Conservation (phyloP, 2,888 invertebrate species). For the Watsonalla binaria region DNA sequence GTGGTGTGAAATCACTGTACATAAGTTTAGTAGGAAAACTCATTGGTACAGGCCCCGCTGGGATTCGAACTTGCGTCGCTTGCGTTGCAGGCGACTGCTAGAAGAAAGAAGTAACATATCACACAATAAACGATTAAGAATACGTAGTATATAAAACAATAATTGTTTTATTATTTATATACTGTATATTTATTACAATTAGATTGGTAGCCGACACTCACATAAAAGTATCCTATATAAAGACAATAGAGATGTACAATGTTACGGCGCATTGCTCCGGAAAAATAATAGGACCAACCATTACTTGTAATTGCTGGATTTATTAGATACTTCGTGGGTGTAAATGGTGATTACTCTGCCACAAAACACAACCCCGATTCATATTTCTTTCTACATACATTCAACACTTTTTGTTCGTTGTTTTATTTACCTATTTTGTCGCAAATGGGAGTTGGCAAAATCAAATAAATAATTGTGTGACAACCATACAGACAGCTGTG, state of each 20-base stretch:
- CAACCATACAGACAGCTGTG: too few relatives aligned
- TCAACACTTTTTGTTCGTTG: not conserved
- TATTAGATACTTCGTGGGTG: not conserved
- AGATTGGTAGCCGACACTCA: slow-evolving; percentile 17
- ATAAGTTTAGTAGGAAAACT: too few relatives aligned
- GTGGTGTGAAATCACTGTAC: too few relatives aligned
- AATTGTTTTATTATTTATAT: too few relatives aligned
- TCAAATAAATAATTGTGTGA: not conserved
- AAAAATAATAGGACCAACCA: not conserved
- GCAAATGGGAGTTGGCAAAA: slow-evolving; percentile 1
- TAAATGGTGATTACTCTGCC: not conserved
- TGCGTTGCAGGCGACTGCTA: too few relatives aligned
- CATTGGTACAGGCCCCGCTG: too few relatives aligned
- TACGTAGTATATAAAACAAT: too few relatives aligned
- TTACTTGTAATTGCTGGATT: not conserved
- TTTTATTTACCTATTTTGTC: not conserved
- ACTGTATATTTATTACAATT: slow-evolving; percentile 18
- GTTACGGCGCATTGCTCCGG: not conserved
- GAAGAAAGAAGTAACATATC: too few relatives aligned
- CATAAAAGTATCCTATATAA: not conserved
- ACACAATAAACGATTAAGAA: not conserved
- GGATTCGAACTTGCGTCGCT: too few relatives aligned
- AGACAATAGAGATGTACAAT: slow-evolving; percentile 7
- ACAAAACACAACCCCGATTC: not conserved
- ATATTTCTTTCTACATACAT: not conserved